phyloP scores from a whole-genome alignment of 1,140 invertebrate species.

The Ylistrum balloti region DNA sequence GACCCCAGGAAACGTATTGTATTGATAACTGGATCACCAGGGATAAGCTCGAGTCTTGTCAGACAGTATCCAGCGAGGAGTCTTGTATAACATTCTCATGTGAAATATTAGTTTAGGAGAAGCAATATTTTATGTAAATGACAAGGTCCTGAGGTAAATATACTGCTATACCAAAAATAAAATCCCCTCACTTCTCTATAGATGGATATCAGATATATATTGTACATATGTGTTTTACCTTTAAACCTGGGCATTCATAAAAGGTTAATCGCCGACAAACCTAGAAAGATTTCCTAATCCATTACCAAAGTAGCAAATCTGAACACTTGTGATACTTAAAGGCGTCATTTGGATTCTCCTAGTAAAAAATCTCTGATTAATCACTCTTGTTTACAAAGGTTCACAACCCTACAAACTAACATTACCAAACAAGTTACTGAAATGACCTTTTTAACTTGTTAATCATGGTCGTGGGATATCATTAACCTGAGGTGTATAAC shows the following conservation, averaged over 20 bases:
- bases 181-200: not conserved
- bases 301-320: not conserved
- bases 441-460: not conserved
- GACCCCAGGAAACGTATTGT: not conserved
- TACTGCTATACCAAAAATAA: not conserved
- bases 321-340: not conserved
- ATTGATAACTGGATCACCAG: not conserved
- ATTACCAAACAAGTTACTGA: not conserved
- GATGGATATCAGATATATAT: not conserved
- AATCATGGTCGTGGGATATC: not conserved
- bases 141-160: conserved; percentile 38
- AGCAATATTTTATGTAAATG: conserved; percentile 19
- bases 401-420: not conserved
- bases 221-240: not conserved
- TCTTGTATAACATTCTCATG: not conserved
- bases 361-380: not conserved
- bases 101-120: not conserved
- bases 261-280: not conserved
- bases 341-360: not conserved
- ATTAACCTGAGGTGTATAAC: not conserved
- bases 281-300: not conserved
- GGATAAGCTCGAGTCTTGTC: not conserved
- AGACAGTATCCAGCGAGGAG: no score
- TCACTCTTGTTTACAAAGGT: not conserved
- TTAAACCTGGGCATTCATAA: not conserved